phyloP scores from a whole-genome alignment of 2,888 invertebrate genomes.

The Cotesia congregata region DNA sequence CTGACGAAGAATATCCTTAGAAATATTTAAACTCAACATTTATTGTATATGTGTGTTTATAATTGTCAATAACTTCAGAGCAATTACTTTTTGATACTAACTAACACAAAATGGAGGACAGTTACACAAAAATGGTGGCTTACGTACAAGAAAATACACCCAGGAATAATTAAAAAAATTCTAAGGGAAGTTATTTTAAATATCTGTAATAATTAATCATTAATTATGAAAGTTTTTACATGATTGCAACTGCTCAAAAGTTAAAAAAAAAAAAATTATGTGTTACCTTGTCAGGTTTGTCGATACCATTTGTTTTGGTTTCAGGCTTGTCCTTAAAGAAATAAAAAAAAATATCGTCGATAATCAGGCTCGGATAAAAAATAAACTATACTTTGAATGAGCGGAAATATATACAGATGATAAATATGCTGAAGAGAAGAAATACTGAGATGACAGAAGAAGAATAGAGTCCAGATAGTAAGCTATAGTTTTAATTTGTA shows the following conservation, averaged over 20 bases:
- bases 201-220: background rate
- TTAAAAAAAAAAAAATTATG: slow-evolving; percentile 35
- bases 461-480: background rate
- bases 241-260: background rate
- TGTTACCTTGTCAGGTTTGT: slow-evolving; percentile 66
- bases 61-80: background rate
- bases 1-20: background rate
- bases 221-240: background rate
- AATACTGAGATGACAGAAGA: background rate
- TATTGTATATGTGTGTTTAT: background rate
- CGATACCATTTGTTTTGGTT: slow-evolving; percentile 66
- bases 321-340: slow-evolving; percentile 64
- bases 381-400: background rate
- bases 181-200: too few relatives aligned
- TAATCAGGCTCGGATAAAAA: background rate
- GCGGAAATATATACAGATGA: slow-evolving; percentile 6
- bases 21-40: background rate
- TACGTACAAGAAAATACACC: too few relatives aligned
- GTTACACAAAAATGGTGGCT: too few relatives aligned
- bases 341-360: slow-evolving; percentile 51
- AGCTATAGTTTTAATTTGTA: background rate
- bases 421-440: slow-evolving; percentile 4
- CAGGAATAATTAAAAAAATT: too few relatives aligned
- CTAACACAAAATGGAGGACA: too few relatives aligned
- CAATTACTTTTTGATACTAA: too few relatives aligned